Evolutionary conservation across 2,888 invertebrate genomes (phyloP).

Genomic region (Eristalis arbustorum): DNA sequence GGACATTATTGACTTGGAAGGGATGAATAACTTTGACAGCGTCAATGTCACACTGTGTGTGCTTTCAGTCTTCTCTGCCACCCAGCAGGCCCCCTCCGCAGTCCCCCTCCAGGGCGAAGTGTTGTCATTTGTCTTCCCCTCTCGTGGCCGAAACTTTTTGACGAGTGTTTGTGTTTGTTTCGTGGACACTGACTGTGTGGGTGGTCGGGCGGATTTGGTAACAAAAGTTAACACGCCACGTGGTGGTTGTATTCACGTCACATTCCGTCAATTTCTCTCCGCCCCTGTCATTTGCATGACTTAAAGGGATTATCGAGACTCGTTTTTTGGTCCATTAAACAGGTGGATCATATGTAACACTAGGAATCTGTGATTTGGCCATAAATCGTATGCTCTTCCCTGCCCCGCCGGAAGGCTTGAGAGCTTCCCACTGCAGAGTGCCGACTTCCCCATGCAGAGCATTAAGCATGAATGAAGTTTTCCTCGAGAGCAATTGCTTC

Average conservation of each 20-base stretch:
- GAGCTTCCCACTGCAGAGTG: background rate
- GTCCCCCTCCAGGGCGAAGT: background rate
- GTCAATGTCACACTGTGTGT: slow-evolving; percentile 49
- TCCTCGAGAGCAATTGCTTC: slow-evolving; percentile 23
- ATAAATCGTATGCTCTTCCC: slow-evolving; percentile 44
- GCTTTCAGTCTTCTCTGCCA: background rate
- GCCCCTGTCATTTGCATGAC: slow-evolving; percentile 45
- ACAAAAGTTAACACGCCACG: background rate
- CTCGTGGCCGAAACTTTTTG: slow-evolving; percentile 31
- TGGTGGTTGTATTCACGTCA: slow-evolving; percentile 41
- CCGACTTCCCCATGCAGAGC: background rate
- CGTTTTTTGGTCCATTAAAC: slow-evolving; percentile 47
- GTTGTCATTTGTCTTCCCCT: slow-evolving; percentile 42
- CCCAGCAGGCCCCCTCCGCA: background rate
- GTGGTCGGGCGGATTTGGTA: background rate
- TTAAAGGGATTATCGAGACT: slow-evolving; percentile 37
- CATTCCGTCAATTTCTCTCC: slow-evolving; percentile 49
- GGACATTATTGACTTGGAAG: slow-evolving; percentile 62
- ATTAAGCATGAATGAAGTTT: slow-evolving; percentile 37
- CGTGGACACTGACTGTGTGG: background rate
- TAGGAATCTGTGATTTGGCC: slow-evolving; percentile 29
- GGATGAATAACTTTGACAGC: slow-evolving; percentile 66
- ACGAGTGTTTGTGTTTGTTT: slow-evolving; percentile 31
- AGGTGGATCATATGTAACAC: slow-evolving; percentile 48
- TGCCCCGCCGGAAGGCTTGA: background rate